These are phyloP conservation scores for Drosophila yakuba DNA, from an alignment of 1,140 invertebrate genomes.

Conservation along the genomic window DNA sequence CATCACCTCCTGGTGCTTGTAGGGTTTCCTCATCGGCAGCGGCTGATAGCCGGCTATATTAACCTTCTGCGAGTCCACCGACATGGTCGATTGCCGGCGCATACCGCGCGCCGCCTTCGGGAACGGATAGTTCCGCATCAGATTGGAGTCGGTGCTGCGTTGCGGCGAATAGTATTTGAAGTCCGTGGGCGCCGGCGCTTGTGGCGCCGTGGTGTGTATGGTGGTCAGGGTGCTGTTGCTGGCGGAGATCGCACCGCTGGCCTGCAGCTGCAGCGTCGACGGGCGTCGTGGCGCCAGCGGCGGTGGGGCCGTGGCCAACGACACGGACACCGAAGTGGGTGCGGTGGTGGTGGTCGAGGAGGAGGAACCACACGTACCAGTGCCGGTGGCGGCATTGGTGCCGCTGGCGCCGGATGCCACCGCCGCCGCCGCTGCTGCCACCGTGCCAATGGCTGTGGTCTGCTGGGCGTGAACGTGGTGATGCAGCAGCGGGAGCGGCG, in stretches of 20 bases:
- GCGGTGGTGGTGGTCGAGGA: slow-evolving; percentile 66
- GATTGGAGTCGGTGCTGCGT: slow-evolving; percentile 66
- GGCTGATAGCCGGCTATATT: slow-evolving; percentile 77
- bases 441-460: slow-evolving; percentile 66
- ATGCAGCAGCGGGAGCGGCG: slow-evolving; percentile 79
- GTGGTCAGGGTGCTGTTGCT: slow-evolving; percentile 72
- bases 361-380: slow-evolving; percentile 37
- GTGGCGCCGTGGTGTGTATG: slow-evolving; percentile 71
- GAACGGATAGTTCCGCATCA: slow-evolving; percentile 76
- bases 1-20: slow-evolving; percentile 82
- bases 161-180: slow-evolving; percentile 84
- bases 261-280: slow-evolving; percentile 74
- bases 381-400: slow-evolving; percentile 3
- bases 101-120: slow-evolving; percentile 75
- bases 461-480: slow-evolving; percentile 73
- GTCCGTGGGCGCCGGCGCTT: slow-evolving; percentile 74
- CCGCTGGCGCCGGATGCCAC: slow-evolving; percentile 32
- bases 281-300: slow-evolving; percentile 70
- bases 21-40: slow-evolving; percentile 74
- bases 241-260: slow-evolving; percentile 61
- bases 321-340: slow-evolving; percentile 60
- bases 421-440: slow-evolving; percentile 51
- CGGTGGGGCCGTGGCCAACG: slow-evolving; percentile 58
- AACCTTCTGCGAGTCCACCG: slow-evolving; percentile 81
- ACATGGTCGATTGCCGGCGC: slow-evolving; percentile 79